Evolutionary conservation across 2,888 invertebrate species (phyloP).

Genomic region (Tholera decimalis): DNA sequence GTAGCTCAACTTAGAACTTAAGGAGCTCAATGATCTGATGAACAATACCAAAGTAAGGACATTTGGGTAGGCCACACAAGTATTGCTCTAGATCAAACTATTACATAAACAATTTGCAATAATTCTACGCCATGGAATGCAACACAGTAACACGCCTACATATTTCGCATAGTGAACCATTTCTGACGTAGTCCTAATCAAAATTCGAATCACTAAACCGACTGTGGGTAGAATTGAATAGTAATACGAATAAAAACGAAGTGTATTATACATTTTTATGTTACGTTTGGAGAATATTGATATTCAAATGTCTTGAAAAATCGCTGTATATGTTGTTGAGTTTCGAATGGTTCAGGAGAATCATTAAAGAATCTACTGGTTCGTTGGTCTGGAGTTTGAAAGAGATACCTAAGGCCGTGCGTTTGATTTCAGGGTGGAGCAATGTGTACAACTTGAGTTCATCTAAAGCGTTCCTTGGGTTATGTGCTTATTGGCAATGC

Average conservation of each 20-base stretch:
- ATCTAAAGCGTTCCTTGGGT: too few relatives aligned
- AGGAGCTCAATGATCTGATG: too few relatives aligned
- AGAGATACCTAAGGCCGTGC: too few relatives aligned
- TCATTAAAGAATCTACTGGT: not conserved
- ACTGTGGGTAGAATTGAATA: conserved; percentile 38
- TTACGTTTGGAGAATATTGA: conserved; percentile 17
- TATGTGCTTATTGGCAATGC: too few relatives aligned
- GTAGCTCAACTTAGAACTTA: too few relatives aligned
- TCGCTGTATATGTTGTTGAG: not conserved
- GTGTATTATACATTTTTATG: conserved; percentile 9
- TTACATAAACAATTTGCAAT: conserved; percentile 3
- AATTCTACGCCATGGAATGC: conserved; percentile 14
- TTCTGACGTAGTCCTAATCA: conserved; percentile 26
- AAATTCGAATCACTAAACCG: conserved; percentile 31
- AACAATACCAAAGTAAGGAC: too few relatives aligned
- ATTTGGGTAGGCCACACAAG: too few relatives aligned
- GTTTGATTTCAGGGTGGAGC: too few relatives aligned
- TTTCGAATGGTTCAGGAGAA: not conserved
- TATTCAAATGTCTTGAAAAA: conserved; percentile 35
- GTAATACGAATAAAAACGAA: conserved; percentile 20
- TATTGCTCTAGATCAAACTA: too few relatives aligned
- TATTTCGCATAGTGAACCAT: conserved; percentile 24
- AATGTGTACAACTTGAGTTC: too few relatives aligned
- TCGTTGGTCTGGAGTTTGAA: too few relatives aligned
- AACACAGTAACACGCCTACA: not conserved